Conservation (phyloP, 2,113 vertebrate genomes). For the Grammomys surdaster region DNA sequence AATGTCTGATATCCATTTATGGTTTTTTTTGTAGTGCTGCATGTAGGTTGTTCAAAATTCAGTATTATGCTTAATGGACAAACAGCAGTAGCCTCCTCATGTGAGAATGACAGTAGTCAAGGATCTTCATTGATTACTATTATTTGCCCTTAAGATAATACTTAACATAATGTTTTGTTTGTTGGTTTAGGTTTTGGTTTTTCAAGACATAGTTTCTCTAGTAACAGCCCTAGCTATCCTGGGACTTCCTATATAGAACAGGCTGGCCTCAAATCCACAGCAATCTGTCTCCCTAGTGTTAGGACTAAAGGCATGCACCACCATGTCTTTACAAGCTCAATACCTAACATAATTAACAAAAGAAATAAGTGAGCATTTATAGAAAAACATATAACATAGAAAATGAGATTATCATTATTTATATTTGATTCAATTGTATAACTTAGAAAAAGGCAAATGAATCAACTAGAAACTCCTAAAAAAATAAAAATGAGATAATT, state of each 20-base stretch:
- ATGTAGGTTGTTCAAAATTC: not conserved
- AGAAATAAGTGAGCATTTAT: not conserved
- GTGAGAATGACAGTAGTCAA: conserved; percentile 33
- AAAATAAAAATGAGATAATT: conserved; percentile 15
- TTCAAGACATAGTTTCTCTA: not conserved
- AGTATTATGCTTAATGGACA: not conserved
- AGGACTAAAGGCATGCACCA: not conserved
- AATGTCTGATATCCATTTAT: conserved; percentile 11
- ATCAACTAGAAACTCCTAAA: not conserved
- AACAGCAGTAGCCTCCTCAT: conserved; percentile 22
- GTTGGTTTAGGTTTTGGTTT: not conserved
- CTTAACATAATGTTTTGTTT: not conserved
- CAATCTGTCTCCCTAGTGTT: not conserved
- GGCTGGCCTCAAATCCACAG: not conserved
- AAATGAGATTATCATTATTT: conserved; percentile 33
- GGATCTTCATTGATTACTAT: conserved; percentile 7
- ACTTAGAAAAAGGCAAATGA: conserved; percentile 8
- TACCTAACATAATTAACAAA: conserved; percentile 32
- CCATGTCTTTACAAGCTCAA: not conserved
- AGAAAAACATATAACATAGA: not conserved
- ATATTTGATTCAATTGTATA: conserved; percentile 13
- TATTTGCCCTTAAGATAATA: conserved; percentile 38
- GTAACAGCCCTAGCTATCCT: not conserved
- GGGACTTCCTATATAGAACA: not conserved
- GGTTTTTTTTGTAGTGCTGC: not conserved